Percentiles rank a stretch among this genome's conserved stretches.
Conservation (phyloP, 2,113 vertebrate genomes). For the Lontra canadensis region DNA sequence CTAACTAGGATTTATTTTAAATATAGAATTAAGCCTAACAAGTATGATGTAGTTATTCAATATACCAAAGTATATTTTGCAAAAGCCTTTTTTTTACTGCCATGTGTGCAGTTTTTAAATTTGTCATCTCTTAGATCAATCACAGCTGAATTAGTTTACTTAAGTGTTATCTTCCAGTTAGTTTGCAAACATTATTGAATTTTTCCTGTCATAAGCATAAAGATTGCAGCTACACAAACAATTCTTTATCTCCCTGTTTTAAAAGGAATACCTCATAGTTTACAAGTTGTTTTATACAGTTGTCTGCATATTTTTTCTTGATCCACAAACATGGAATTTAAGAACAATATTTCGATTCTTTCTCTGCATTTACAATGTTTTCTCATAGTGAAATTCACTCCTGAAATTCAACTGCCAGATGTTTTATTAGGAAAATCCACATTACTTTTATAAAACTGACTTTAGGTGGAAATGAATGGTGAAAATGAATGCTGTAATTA, state of each 20-base stretch:
- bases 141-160: neutral
- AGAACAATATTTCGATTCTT: neutral
- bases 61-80: neutral
- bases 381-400: conserved; percentile 28
- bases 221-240: neutral
- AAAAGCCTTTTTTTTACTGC: conserved; percentile 32
- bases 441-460: conserved; percentile 72
- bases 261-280: neutral
- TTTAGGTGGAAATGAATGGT: conserved; percentile 71
- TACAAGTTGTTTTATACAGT: fast-evolving
- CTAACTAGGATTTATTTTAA: neutral
- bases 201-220: conserved; percentile 11
- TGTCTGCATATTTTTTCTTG: neutral
- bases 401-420: conserved; percentile 64
- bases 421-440: conserved; percentile 63
- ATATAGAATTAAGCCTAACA: neutral
- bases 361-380: neutral
- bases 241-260: neutral
- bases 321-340: neutral
- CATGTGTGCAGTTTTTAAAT: neutral
- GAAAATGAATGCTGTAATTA: conserved; percentile 74
- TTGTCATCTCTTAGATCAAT: neutral
- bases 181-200: neutral
- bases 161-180: neutral
- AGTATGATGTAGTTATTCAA: neutral